Evolutionary conservation across 2,113 vertebrate genomes (phyloP), one percentile per base, ranked within the genome.

Genomic region (Morone chrysops): DNA sequence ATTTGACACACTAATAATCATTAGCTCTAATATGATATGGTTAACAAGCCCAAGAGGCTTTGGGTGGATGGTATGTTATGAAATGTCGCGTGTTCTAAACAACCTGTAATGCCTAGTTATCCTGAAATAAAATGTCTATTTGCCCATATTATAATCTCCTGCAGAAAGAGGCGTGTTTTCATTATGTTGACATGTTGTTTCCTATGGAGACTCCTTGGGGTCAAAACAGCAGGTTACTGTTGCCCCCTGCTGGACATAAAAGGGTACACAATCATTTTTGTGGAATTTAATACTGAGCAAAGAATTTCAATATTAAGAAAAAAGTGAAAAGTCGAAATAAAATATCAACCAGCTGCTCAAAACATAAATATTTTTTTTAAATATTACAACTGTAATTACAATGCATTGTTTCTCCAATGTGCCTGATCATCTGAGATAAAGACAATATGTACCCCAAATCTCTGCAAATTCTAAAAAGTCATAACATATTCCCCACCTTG

Each of bases 1-100:
- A 91, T 90, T 87, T 85, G 86, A 90, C 89, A 90, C 86, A 88
- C 86, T 87, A 91, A 90, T 90, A 92, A 91, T 88, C 85, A 92
- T 93, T 90, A 91, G 76, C 71, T 78, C 72, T 91, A 90, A 90
- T 91, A 86, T 63, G 86, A 87, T 87, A 82, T 56, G 83, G 81
- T 86, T 83, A 90, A 82, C 87, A 78, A 77, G 78, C 87, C 87
- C 77, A 70, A 53, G 81, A 89, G 83, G 83, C 65, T 67, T 82
- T 41, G 66, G 48, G 50, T 75, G 71, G 80, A 79, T 70, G 77
- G 25, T 59, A 10, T 22, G 59, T 70, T 87, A 71, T 62, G 67
- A 83, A 85, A 75, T 41, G 43, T 61, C 9, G 81, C 31, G 11
- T 65, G 66, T 65, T 57, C 62, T 9, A 51, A 82, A 85, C 70